Conservation (phyloP, 2,888 invertebrate species). For the Euphydryas editha region DNA sequence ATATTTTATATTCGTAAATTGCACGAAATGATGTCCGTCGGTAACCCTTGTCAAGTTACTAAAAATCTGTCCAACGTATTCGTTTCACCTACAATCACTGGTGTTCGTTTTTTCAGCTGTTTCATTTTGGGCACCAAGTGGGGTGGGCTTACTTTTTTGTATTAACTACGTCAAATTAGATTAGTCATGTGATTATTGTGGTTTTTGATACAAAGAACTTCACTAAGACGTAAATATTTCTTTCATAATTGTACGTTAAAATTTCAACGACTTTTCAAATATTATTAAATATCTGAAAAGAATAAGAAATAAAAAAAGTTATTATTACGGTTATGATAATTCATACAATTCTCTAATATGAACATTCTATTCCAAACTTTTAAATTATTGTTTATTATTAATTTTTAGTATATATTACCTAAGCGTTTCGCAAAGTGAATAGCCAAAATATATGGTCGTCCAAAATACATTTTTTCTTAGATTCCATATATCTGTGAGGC, state of each 20-base stretch:
- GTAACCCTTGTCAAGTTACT: constrained; percentile 70
- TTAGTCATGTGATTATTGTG: neutral
- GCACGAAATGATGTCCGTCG: constrained; percentile 65
- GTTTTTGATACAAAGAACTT: neutral
- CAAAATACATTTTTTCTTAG: neutral
- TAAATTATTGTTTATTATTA: too few species aligned
- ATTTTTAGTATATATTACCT: neutral
- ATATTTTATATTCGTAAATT: constrained; percentile 79
- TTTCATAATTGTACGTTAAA: neutral
- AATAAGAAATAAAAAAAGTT: too few species aligned
- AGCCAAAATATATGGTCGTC: neutral
- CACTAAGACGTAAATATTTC: neutral
- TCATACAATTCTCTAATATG: too few species aligned
- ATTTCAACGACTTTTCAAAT: neutral
- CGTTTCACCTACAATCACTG: constrained; percentile 31
- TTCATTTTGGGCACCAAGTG: constrained; percentile 7
- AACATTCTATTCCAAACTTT: too few species aligned
- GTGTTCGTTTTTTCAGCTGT: constrained; percentile 24
- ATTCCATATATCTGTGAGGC: constrained; percentile 10
- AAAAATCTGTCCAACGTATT: constrained; percentile 47
- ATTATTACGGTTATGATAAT: too few species aligned
- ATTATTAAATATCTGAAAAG: too few species aligned
- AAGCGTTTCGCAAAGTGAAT: neutral
- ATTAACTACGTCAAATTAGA: neutral
- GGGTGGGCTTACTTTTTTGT: neutral